phyloP scores from a whole-genome alignment of 2,888 invertebrate species.

The Crematogaster levior region DNA sequence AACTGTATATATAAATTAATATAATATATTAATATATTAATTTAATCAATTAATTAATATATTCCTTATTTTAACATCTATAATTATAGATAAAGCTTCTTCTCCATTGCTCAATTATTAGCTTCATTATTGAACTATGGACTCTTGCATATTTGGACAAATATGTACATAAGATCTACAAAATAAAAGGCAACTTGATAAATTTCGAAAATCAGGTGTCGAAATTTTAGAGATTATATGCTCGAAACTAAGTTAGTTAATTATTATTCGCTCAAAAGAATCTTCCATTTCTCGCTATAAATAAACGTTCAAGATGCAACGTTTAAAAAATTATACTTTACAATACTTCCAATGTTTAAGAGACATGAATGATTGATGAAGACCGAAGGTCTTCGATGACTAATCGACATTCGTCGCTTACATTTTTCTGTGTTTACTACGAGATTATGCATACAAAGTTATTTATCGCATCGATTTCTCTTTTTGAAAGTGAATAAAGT shows the following conservation, averaged over 20 bases:
- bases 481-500: too few relatives aligned
- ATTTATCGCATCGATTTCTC: not conserved
- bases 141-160: constrained; percentile 10
- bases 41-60: not conserved
- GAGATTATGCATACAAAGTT: not conserved
- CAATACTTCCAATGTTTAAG: not conserved
- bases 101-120: constrained; percentile 13
- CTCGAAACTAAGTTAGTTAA: too few relatives aligned
- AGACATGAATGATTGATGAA: constrained; percentile 4
- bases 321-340: constrained; percentile 60
- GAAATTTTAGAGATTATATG: constrained; percentile 17
- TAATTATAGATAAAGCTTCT: not conserved
- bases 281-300: constrained; percentile 4
- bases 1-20: too few relatives aligned
- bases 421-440: not conserved
- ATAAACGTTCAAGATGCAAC: constrained; percentile 38
- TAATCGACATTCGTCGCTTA: constrained; percentile 23
- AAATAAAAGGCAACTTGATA: constrained; percentile 65
- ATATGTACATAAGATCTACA: constrained; percentile 11
- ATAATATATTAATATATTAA: constrained; percentile 6
- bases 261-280: constrained; percentile 14
- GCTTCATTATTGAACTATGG: constrained; percentile 33
- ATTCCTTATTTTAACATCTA: not conserved
- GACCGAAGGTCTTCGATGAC: constrained; percentile 30
- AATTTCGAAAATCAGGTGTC: constrained; percentile 45